phyloP scores from a whole-genome alignment of 2,797 vertebrate species.

The Botia almorhae region DNA sequence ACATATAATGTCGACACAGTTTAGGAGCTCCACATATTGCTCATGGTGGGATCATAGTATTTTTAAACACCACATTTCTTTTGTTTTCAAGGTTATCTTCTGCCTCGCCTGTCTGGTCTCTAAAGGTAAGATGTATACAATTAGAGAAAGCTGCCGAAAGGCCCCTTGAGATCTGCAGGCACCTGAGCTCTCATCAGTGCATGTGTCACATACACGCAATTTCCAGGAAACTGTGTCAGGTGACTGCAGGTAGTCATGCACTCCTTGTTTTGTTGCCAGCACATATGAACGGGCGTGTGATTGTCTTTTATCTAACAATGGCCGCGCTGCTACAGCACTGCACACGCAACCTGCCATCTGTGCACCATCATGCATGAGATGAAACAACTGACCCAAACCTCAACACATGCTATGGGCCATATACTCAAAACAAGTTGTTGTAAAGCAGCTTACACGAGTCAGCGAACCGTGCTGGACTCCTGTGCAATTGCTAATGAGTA shows the following conservation, averaged over 20 bases:
- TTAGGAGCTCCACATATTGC: no score
- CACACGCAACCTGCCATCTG: constrained; percentile 51
- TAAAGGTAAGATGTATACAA: neutral
- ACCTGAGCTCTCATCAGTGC: constrained; percentile 1
- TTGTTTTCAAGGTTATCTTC: neutral
- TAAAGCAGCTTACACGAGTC: neutral
- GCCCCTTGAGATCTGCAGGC: neutral
- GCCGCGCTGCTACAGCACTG: neutral
- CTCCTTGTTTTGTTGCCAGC: constrained; percentile 42
- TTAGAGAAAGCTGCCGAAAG: neutral
- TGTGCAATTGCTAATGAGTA: neutral
- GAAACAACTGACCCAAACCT: neutral
- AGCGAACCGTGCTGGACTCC: neutral
- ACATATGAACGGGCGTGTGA: constrained; percentile 26
- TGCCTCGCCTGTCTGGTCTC: neutral
- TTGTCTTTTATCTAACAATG: constrained; percentile 35
- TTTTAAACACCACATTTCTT: neutral
- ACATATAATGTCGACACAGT: no score
- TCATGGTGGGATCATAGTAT: no score
- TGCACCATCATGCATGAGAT: constrained; percentile 21
- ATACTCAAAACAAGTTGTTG: neutral
- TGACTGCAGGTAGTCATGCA: constrained; percentile 35
- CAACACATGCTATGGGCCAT: neutral
- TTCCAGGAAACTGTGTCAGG: constrained; percentile 51
- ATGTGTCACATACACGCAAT: constrained; percentile 33